Evolutionary conservation across 2,113 vertebrate genomes (phyloP).

Genomic region (Reinhardtius hippoglossoides): DNA sequence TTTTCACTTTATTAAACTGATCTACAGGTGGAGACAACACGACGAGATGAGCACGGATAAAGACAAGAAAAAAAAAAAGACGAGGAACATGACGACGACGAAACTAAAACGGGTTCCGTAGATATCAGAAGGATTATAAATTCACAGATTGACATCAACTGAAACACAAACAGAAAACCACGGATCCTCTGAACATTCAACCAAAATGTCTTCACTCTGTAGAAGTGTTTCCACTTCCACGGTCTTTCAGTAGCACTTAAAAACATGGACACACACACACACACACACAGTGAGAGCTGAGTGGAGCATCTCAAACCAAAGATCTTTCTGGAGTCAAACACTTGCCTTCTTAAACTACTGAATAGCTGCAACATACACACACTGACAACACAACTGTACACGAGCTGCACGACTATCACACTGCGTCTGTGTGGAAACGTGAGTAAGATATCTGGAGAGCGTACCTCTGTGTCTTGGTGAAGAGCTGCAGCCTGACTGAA

Average conservation of each 20-base stretch:
- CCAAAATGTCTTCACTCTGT: too few species aligned
- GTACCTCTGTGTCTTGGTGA: slow-evolving; percentile 41
- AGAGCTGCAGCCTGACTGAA: slow-evolving; percentile 55
- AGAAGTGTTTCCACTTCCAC: too few species aligned
- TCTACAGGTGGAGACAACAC: too few species aligned
- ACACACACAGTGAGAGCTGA: background rate
- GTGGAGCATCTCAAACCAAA: background rate
- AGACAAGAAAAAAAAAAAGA: too few species aligned
- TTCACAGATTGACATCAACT: too few species aligned
- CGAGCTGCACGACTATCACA: background rate
- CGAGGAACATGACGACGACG: too few species aligned
- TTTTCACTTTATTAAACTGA: too few species aligned
- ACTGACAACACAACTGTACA: background rate
- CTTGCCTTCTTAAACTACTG: background rate
- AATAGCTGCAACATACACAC: background rate
- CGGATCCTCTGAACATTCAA: background rate
- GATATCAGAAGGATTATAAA: too few species aligned
- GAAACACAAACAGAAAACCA: background rate
- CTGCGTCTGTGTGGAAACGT: background rate
- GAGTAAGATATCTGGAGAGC: background rate
- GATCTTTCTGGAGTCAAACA: background rate
- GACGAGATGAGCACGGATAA: too few species aligned
- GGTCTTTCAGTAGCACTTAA: too few species aligned
- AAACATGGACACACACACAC: too few species aligned
- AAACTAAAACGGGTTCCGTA: too few species aligned